A percentile compares a stretch with the other conserved stretches of the same genome.
phyloP scores from a whole-genome alignment of 2,113 vertebrate species.

The Mesembrinibis cayennensis region DNA sequence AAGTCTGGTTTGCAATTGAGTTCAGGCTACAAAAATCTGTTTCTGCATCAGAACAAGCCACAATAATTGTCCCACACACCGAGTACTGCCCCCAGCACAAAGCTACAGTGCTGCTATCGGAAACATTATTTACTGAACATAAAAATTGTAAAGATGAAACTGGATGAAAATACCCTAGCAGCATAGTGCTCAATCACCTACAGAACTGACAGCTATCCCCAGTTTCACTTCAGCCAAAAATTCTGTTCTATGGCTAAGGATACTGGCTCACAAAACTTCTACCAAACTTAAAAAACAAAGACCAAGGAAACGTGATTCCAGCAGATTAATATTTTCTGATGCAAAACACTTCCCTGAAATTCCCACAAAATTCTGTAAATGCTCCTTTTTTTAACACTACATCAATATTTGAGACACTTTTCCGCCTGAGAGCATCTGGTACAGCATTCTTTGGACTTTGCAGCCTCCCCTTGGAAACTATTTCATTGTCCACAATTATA shows the following conservation, averaged over 20 bases:
- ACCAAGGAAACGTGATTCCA: not conserved
- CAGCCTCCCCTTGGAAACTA: not conserved
- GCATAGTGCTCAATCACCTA: not conserved
- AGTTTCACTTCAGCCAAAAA: not conserved
- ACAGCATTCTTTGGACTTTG: not conserved
- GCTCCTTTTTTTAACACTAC: not conserved
- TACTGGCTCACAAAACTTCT: not conserved
- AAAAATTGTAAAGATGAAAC: not conserved
- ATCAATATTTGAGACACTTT: not conserved
- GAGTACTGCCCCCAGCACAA: not conserved
- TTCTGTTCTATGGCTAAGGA: not conserved
- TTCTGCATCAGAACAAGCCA: not conserved
- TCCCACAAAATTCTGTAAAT: not conserved
- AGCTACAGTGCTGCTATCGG: not conserved
- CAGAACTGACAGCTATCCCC: not conserved
- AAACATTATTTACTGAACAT: not conserved
- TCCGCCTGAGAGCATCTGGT: not conserved
- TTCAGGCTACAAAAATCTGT: not conserved
- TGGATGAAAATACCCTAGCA: not conserved
- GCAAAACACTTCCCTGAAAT: not conserved
- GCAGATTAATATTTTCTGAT: not conserved
- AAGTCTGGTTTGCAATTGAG: not conserved
- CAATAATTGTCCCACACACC: not conserved
- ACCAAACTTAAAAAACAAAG: not conserved
- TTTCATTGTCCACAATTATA: not conserved